These are phyloP conservation scores for Meloidogyne exigua DNA, from an alignment of 1,140 invertebrate species.

Conservation along the genomic window DNA sequence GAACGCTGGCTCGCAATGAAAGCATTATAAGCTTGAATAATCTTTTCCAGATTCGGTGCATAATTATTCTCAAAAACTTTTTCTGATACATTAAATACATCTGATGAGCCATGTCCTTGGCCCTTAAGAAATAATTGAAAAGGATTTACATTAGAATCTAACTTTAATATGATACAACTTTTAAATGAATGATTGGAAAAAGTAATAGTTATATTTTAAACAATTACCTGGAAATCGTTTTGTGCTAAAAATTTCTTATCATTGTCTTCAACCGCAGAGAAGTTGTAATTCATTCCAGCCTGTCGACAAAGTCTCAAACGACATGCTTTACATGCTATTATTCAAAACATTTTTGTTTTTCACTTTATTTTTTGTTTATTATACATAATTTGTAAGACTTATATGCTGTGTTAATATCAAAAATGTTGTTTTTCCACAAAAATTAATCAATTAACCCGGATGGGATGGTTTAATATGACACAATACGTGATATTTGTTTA, in stretches of 20 bases:
- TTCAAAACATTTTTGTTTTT: too few species aligned
- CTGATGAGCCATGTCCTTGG: background rate
- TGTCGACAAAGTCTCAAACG: background rate
- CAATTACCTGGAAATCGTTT: background rate
- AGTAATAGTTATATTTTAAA: too few species aligned
- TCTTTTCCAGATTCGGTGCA: slow-evolving; percentile 4
- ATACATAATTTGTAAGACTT: too few species aligned
- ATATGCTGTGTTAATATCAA: too few species aligned
- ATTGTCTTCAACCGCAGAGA: background rate
- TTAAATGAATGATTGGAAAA: too few species aligned
- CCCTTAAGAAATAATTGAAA: background rate
- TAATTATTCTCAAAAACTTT: background rate
- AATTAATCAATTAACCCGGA: too few species aligned
- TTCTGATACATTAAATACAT: background rate
- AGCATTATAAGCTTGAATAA: background rate
- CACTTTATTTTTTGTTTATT: too few species aligned
- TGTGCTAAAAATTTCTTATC: background rate
- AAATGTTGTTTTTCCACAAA: too few species aligned
- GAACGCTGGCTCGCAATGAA: background rate
- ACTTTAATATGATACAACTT: too few species aligned
- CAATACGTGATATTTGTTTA: too few species aligned
- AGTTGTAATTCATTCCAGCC: slow-evolving; percentile 7
- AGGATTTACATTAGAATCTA: too few species aligned
- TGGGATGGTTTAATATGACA: too few species aligned
- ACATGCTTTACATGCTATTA: slow-evolving; percentile 11